Evolutionary conservation across 1,140 invertebrate species (phyloP).

Genomic region (Cherax quadricarinatus): DNA sequence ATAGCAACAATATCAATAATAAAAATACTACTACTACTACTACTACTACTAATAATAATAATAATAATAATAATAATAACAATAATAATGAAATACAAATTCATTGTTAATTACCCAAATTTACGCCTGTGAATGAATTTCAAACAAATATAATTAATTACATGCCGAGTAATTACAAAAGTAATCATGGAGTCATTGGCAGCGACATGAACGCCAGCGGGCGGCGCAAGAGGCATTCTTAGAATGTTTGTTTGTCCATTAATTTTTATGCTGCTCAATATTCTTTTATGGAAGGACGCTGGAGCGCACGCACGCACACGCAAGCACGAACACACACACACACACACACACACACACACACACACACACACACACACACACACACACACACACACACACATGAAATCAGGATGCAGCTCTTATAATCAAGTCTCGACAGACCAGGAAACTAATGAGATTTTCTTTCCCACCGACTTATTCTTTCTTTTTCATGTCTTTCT

Average conservation of each 20-base stretch:
- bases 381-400: background rate
- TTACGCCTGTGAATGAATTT: no score
- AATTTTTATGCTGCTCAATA: no score
- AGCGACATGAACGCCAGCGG: background rate
- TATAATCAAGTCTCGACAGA: background rate
- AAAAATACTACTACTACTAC: no score
- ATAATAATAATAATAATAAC: no score
- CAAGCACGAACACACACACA: background rate
- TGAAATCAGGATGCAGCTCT: background rate
- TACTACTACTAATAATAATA: no score
- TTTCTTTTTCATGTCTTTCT: background rate
- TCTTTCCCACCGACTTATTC: background rate
- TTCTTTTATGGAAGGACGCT: no score
- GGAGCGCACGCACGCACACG: no score
- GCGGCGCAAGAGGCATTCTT: background rate
- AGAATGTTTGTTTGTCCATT: no score
- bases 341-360: constrained; percentile 33
- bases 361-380: constrained; percentile 31
- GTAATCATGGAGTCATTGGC: background rate
- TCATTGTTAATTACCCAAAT: no score
- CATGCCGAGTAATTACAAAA: background rate
- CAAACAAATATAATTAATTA: no score
- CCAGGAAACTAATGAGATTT: background rate
- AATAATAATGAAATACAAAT: no score
- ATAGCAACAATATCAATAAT: no score